phyloP scores from a whole-genome alignment of 2,113 vertebrate genomes.

The Eubucco bourcierii region DNA sequence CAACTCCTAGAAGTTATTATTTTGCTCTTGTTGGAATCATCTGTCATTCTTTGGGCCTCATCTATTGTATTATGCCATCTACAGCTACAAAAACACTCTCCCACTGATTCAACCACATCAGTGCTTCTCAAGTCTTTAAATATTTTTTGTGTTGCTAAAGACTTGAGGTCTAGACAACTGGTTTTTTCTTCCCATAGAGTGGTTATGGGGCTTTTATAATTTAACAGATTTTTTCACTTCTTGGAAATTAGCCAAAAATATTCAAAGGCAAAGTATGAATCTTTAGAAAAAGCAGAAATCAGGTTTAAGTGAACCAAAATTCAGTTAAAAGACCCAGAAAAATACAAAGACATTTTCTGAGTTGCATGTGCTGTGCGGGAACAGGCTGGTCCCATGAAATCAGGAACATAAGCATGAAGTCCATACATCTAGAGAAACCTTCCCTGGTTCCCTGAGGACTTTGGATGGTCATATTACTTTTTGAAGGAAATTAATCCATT shows the following conservation, averaged over 20 bases:
- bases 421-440: fast-evolving
- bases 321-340: background rate
- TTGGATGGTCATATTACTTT: background rate
- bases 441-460: background rate
- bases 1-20: background rate
- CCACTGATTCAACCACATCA: background rate
- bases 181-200: background rate
- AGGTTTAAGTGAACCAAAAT: background rate
- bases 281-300: background rate
- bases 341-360: background rate
- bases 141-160: background rate
- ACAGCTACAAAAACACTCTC: background rate
- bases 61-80: background rate
- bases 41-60: background rate
- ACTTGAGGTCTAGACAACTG: background rate
- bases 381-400: background rate
- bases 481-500: background rate
- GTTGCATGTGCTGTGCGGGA: background rate
- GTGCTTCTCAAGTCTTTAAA: background rate
- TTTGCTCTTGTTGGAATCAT: background rate
- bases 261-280: background rate
- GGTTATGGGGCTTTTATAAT: background rate
- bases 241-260: background rate
- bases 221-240: background rate
- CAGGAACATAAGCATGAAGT: background rate